phyloP scores from a whole-genome alignment of 2,113 vertebrate genomes.

The Hydrochoerus hydrochaeris region DNA sequence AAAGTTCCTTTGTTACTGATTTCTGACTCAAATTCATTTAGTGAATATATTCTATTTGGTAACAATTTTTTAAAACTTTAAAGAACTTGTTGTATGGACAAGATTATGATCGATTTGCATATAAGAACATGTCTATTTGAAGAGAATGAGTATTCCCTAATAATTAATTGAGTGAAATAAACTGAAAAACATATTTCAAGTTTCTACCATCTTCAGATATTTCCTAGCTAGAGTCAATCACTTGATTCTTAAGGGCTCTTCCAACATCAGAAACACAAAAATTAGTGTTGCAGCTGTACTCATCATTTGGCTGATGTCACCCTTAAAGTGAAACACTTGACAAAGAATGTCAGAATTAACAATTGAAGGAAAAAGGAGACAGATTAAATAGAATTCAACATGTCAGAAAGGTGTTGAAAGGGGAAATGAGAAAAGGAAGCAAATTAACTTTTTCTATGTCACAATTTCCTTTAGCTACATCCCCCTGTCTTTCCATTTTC shows the following conservation, averaged over 20 bases:
- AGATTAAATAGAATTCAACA: not conserved
- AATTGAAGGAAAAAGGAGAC: not conserved
- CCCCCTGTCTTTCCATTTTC: not conserved
- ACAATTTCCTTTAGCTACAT: not conserved
- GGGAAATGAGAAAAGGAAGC: not conserved
- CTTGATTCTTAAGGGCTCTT: not conserved
- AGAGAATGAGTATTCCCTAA: not conserved
- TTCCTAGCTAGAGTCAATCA: not conserved
- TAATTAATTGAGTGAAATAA: not conserved
- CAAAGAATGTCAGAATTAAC: not conserved
- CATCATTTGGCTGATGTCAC: not conserved
- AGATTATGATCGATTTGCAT: not conserved
- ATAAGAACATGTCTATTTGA: not conserved
- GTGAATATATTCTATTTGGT: not conserved
- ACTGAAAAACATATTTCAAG: not conserved
- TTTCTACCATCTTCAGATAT: not conserved
- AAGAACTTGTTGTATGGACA: not conserved
- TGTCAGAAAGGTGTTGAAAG: not conserved
- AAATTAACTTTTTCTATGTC: not conserved
- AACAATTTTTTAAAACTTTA: constrained; percentile 1
- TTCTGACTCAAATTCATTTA: not conserved
- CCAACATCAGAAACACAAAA: not conserved
- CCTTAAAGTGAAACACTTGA: not conserved
- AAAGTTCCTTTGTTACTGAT: not conserved
- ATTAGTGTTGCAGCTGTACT: not conserved